These are phyloP conservation scores for Drosophila lacicola DNA, from an alignment of 2,888 invertebrate species.

Conservation along the genomic window DNA sequence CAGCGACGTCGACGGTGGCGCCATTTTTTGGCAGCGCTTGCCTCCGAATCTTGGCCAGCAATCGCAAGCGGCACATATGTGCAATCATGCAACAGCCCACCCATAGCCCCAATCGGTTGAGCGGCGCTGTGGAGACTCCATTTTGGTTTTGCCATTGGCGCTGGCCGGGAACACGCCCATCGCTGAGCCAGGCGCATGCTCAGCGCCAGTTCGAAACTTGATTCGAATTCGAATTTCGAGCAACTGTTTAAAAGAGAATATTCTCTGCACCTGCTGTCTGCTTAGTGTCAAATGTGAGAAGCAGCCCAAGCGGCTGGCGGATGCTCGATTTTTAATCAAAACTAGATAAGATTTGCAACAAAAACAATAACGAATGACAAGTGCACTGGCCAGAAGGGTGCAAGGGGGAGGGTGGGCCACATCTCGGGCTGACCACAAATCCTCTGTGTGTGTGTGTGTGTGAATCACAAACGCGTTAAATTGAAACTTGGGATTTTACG, in stretches of 20 bases:
- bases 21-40: constrained; percentile 34
- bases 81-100: constrained; percentile 70
- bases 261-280: constrained; percentile 54
- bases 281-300: constrained; percentile 69
- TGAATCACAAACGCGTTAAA: constrained; percentile 84
- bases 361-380: constrained; percentile 48
- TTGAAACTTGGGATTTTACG: constrained; percentile 85
- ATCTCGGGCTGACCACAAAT: constrained; percentile 52
- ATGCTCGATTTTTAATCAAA: constrained; percentile 52
- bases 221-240: constrained; percentile 51
- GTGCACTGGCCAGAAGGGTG: constrained; percentile 59
- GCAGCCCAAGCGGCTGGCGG: constrained; percentile 54
- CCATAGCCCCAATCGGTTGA: constrained; percentile 69
- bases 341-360: constrained; percentile 67
- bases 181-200: constrained; percentile 62
- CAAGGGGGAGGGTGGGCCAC: background rate
- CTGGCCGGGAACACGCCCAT: constrained; percentile 59
- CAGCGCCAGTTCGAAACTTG: constrained; percentile 37
- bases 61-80: constrained; percentile 81
- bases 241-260: background rate
- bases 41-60: constrained; percentile 71
- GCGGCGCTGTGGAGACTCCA: constrained; percentile 74
- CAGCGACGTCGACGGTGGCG: constrained; percentile 39
- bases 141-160: constrained; percentile 84
- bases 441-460: constrained; percentile 20